These are phyloP conservation scores for Aphelenchoides besseyi DNA, from an alignment of 1,140 invertebrate species.

Conservation along the genomic window DNA sequence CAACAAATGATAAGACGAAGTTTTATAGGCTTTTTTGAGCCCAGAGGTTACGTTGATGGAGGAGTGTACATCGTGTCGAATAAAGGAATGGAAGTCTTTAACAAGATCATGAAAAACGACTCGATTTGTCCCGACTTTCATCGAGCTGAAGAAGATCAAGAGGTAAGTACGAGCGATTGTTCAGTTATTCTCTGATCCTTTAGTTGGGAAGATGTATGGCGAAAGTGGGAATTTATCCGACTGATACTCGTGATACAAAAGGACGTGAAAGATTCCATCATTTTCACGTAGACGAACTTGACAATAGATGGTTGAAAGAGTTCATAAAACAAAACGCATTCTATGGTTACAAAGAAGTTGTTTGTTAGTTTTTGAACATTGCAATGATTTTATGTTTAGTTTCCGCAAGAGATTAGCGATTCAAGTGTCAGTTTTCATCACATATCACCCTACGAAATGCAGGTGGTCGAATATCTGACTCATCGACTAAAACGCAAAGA, in stretches of 20 bases:
- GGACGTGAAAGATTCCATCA: constrained; percentile 29
- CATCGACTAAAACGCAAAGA: not conserved
- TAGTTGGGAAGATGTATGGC: constrained; percentile 20
- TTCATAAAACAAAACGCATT: constrained; percentile 21
- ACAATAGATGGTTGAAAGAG: constrained; percentile 1
- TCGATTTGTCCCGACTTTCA: constrained; percentile 26
- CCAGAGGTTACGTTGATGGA: constrained; percentile 27
- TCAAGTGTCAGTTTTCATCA: constrained; percentile 24
- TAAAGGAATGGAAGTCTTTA: constrained; percentile 17
- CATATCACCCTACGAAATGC: constrained; percentile 25
- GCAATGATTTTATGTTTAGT: constrained; percentile 2
- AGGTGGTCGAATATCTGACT: constrained; percentile 19
- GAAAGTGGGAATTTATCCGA: constrained; percentile 23
- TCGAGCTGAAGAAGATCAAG: constrained; percentile 33
- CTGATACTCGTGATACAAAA: constrained; percentile 17
- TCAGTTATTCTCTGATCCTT: not conserved
- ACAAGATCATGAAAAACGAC: constrained; percentile 19
- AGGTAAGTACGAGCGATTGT: not conserved
- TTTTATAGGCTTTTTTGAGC: constrained; percentile 15
- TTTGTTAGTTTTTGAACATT: not conserved
- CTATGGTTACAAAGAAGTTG: constrained; percentile 18
- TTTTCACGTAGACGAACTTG: constrained; percentile 19
- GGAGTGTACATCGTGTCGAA: constrained; percentile 15
- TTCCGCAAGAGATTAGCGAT: constrained; percentile 24
- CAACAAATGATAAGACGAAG: not conserved